Percentiles rank a stretch among this genome's conserved stretches.
Conservation (phyloP, 2,113 vertebrate species). For the Abramis brama region DNA sequence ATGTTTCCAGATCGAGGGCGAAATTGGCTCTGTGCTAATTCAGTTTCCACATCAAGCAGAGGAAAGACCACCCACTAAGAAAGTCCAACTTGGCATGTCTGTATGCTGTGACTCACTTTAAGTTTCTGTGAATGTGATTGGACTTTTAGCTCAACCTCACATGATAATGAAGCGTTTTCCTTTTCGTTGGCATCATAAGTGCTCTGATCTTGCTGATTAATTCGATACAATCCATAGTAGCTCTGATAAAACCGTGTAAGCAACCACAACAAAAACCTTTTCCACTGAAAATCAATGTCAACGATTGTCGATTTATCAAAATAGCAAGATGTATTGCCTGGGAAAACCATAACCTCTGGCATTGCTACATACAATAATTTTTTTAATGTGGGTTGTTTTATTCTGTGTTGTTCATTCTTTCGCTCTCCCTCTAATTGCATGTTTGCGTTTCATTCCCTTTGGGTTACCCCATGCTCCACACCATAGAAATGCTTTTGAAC, state of each 20-base stretch:
- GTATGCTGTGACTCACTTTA: conserved; percentile 53
- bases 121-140: conserved; percentile 55
- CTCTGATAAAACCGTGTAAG: not conserved
- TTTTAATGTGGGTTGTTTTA: conserved; percentile 31
- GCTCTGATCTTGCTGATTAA: conserved; percentile 8
- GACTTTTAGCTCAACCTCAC: conserved; percentile 29
- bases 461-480: conserved; percentile 48
- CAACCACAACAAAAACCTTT: not conserved
- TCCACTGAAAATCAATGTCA: not conserved
- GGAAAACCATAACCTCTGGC: conserved; percentile 73
- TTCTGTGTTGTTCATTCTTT: conserved; percentile 57
- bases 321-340: conserved; percentile 50
- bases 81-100: conserved; percentile 58
- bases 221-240: not conserved
- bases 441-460: conserved; percentile 65
- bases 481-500: conserved; percentile 43
- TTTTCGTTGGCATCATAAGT: conserved; percentile 1
- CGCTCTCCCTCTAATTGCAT: conserved; percentile 66
- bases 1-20: conserved; percentile 81
- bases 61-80: conserved; percentile 78
- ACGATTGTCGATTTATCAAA: conserved; percentile 5
- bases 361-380: conserved; percentile 52
- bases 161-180: conserved; percentile 2
- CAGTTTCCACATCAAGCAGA: conserved; percentile 76
- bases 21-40: conserved; percentile 77